Conservation (phyloP, 2,113 vertebrate genomes). For the Tragelaphus buxtoni region DNA sequence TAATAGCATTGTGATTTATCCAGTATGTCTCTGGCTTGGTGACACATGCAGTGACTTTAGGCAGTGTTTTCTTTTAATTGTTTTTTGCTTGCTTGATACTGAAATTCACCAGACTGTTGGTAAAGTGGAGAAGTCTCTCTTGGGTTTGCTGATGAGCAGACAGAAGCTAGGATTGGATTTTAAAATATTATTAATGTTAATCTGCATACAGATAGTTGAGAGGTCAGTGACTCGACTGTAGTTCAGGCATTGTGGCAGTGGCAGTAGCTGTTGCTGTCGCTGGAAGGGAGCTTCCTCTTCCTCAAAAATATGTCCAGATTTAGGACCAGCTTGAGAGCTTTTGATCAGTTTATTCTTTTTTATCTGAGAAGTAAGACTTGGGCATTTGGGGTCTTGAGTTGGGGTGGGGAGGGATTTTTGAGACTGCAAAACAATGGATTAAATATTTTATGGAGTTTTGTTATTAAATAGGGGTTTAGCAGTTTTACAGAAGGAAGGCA, state of each 20-base stretch:
- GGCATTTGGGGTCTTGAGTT: background rate
- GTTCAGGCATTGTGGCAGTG: background rate
- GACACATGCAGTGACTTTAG: background rate
- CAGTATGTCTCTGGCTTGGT: background rate
- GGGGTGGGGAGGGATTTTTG: background rate
- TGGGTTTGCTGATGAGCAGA: background rate
- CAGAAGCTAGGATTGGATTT: background rate
- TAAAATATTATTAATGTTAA: background rate
- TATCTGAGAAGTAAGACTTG: background rate
- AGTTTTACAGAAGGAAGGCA: background rate
- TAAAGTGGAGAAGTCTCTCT: background rate
- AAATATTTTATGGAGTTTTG: background rate
- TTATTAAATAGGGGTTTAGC: background rate
- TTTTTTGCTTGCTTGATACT: slow-evolving; percentile 26
- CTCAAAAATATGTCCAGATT: background rate
- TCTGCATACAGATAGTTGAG: background rate
- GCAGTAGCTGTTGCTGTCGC: background rate
- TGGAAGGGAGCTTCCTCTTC: background rate
- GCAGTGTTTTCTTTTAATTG: background rate
- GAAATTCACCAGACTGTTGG: background rate
- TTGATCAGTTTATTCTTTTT: background rate
- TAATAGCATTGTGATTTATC: background rate
- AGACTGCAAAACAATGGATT: slow-evolving; percentile 8
- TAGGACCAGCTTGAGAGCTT: background rate
- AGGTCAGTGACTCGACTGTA: background rate